Evolutionary conservation across 2,888 invertebrate genomes (phyloP), one percentile per base, ranked within the genome.

Genomic region (Aelia acuminata): DNA sequence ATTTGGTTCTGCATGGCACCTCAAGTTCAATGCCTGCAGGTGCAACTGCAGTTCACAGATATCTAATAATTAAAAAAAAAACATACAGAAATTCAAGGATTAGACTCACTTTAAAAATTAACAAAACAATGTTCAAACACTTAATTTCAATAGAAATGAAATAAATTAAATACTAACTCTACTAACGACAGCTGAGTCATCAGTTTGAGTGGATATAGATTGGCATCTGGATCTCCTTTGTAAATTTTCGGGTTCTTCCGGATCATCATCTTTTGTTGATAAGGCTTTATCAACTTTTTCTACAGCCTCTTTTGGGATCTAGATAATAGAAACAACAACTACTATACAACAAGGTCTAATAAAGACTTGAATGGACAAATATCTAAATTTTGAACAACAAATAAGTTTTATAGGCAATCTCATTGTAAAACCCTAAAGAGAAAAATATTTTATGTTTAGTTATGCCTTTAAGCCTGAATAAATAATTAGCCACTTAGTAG

Each of bases 201-300:
- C 87, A n/a, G 87, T 87, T 47, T 87, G 87, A 47, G 87, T 87
- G n/a, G 87, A 87, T 15, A 87, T 87, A 31, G 87, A 87, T 13
- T 63, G 53, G 20, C 63, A 70, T 70, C 70, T 70, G 18, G 53
- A 31, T 39, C 63, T 57, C 20, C n/a, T 85, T 50, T 85, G 85
- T n/a, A 43, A n/a, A 22, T 43, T 47, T 80, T 39, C 43, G 43
- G 4, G 18, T 31, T 63, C 87, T 43, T 70, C 70, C 18, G n/a
- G 8, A 7, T 63, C 63, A 70, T 87, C 70, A 63, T 87, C 48
- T 47, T 87, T 48, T 20, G 87, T 70, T 63, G 70, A 87, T 18
- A 87, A 43, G 22, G 57, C 39, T 87, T 57, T 57, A 39, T 87
- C 87, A 26, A 70, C 87, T 70, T 87, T 87, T 48, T n/a, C 49